Base-by-base conservation (phyloP, 1,140 invertebrate species). In the Scaptomyza hsui region DNA sequence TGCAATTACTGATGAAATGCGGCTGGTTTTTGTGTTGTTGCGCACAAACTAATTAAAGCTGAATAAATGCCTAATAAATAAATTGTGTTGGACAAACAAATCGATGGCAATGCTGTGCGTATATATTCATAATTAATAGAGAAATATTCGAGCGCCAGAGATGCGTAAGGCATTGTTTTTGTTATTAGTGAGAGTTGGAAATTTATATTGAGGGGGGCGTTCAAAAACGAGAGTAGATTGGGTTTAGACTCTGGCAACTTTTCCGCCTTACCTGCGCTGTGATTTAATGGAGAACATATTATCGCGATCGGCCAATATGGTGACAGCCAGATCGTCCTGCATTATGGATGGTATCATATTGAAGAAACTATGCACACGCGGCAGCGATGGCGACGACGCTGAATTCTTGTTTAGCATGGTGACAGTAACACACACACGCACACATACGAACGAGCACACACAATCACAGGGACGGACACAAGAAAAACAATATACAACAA, bases 201-300 rank as follows among this genome's bases (percentile, higher is more conserved):
- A 39, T 41, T 5, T 5, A 45, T 45, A 45, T n/a, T 35, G 12
- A n/a, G 32, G 32, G 32, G 32, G 32, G 32, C 32, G 32, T 10
- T 35, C 10, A 45, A 45, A 18, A 4, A 15, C 41, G 18, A 12
- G 12, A 10, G 32, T 16, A 5, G 9, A 19, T 37, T 32, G 2
- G 26, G 45, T 65, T 32, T 6, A 7, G 7, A 0, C 7, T 26
- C 13, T 2, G 3, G n/a, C n/a, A n/a, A n/a, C n/a, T n/a, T n/a
- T n/a, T n/a, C n/a, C n/a, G 12, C 1, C 15, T 64, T 82, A 91
- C 89, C 89, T 91, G 75, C 89, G 76, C 39, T 88, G 82, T 13
- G 89, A 90, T 42, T 91, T 91, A 16, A 90, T 89, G 15, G 86
- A 85, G 69, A 91, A 91, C 89, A 91, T 91, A 45, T 89, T 90